Conservation (phyloP, 2,797 vertebrate species). For the Paratrypauchen microcephalus region DNA sequence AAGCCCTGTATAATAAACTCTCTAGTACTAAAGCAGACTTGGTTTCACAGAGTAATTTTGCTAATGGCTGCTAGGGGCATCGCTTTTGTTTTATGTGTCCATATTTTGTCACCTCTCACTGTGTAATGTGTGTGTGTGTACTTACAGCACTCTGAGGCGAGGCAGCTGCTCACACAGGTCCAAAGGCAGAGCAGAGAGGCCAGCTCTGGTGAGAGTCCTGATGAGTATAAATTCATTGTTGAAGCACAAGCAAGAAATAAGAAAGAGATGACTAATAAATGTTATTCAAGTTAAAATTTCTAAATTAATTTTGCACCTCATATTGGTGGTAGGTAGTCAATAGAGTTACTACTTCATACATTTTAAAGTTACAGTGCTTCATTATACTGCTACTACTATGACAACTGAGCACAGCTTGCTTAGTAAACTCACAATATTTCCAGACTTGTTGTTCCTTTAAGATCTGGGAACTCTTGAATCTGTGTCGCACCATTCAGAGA, state of each 20-base stretch:
- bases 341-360: background rate
- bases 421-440: constrained; percentile 88
- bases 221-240: constrained; percentile 54
- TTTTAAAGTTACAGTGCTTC: background rate
- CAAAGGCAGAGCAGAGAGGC: constrained; percentile 84
- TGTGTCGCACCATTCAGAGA: constrained; percentile 90
- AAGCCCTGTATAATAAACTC: constrained; percentile 31
- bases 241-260: background rate
- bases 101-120: constrained; percentile 36
- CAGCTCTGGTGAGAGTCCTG: constrained; percentile 90
- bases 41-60: constrained; percentile 54
- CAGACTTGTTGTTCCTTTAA: constrained; percentile 93
- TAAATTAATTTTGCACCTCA: too few relatives aligned
- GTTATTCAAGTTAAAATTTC: too few relatives aligned
- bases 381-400: background rate
- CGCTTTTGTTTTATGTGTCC: constrained; percentile 43
- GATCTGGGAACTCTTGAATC: constrained; percentile 90
- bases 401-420: background rate
- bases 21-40: constrained; percentile 43
- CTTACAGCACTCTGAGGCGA: constrained; percentile 90
- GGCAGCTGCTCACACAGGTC: constrained; percentile 92
- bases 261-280: too few relatives aligned
- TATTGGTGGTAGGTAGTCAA: too few relatives aligned
- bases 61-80: constrained; percentile 37
- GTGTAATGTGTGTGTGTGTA: constrained; percentile 47